These are phyloP conservation scores for Lochmaea capreae DNA, from an alignment of 2,888 invertebrate species.

Conservation along the genomic window DNA sequence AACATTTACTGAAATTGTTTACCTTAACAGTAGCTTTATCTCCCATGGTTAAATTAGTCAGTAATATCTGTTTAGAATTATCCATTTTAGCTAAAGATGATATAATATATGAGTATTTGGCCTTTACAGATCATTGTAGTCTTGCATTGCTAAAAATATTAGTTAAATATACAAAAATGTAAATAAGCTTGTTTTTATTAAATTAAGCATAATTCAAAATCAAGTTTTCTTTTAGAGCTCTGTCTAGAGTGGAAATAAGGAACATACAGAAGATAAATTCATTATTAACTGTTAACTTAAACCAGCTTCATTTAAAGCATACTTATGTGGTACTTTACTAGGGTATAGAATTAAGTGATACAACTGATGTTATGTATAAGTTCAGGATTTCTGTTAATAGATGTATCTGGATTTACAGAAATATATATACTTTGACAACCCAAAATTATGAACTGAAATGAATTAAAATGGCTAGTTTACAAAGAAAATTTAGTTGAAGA, in stretches of 20 bases:
- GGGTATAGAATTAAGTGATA: not conserved
- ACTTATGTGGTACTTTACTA: not conserved
- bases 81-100: not conserved
- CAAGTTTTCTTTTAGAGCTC: too few relatives aligned
- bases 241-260: too few relatives aligned
- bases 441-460: not conserved
- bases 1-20: not conserved
- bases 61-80: conserved; percentile 2
- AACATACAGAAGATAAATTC: too few relatives aligned
- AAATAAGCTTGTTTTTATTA: not conserved
- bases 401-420: not conserved
- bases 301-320: not conserved
- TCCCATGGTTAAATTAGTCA: not conserved
- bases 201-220: too few relatives aligned
- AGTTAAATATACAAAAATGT: not conserved
- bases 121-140: not conserved
- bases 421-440: not conserved
- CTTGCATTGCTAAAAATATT: not conserved
- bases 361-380: not conserved
- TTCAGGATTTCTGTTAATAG: not conserved
- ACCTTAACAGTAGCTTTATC: conserved; percentile 5
- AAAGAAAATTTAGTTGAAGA: not conserved
- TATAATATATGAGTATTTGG: not conserved
- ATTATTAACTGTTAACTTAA: too few relatives aligned
- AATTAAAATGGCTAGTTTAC: not conserved